Evolutionary conservation across 37 sponge, comb jelly and placozoan species (phyloP).

Genomic region (Chondrilla cf. caribensis): DNA sequence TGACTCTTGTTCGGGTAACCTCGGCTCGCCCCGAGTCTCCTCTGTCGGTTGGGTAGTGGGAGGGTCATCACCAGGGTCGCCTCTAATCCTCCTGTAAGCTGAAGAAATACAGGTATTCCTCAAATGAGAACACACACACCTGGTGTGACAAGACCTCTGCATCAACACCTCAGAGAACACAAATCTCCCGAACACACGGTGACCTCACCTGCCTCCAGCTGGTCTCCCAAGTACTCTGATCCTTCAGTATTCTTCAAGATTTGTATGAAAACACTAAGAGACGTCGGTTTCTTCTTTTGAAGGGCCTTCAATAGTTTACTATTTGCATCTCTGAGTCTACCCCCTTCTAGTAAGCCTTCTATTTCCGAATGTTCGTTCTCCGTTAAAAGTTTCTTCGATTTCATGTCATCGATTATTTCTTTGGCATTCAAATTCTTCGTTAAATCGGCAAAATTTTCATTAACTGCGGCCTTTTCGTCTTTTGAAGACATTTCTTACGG

Average conservation of each 20-base stretch:
- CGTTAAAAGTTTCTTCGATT: not conserved
- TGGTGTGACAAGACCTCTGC: too few species aligned
- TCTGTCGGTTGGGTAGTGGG: too few species aligned
- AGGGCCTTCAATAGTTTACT: not conserved
- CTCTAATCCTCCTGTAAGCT: too few species aligned
- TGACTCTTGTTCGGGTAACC: too few species aligned
- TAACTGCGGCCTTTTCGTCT: not conserved
- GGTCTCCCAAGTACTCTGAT: too few species aligned
- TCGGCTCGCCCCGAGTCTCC: too few species aligned
- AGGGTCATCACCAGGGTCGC: too few species aligned
- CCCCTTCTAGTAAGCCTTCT: not conserved
- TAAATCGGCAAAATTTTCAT: not conserved
- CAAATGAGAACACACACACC: too few species aligned
- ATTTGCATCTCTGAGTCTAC: not conserved
- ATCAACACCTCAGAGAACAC: too few species aligned
- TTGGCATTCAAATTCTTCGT: not conserved
- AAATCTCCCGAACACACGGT: too few species aligned
- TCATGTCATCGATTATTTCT: not conserved
- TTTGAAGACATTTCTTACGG: not conserved
- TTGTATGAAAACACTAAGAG: not conserved
- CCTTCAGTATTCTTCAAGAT: not conserved
- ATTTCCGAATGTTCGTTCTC: not conserved
- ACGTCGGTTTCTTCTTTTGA: not conserved
- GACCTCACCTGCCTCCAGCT: too few species aligned
- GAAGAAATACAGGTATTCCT: too few species aligned